These are phyloP conservation scores for Callionymus lyra DNA, from an alignment of 2,113 vertebrate genomes.

Conservation along the genomic window DNA sequence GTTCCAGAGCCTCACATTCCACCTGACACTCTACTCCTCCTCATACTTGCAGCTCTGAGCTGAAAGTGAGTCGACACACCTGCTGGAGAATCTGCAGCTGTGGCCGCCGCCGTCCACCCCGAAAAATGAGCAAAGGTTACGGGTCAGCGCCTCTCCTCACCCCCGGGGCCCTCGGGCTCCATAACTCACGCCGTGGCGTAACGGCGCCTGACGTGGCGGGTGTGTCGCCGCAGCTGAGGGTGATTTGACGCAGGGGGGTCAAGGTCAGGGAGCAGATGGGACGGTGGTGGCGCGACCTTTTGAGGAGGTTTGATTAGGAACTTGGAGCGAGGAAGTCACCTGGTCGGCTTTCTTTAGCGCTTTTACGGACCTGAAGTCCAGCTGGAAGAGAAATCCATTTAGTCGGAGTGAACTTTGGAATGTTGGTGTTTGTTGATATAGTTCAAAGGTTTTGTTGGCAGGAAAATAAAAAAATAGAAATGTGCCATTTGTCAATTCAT, in stretches of 20 bases:
- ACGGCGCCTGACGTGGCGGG: conserved; percentile 28
- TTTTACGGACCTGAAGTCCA: no score
- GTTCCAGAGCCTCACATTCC: conserved; percentile 8
- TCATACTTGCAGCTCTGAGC: conserved; percentile 33
- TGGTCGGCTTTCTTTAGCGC: no score
- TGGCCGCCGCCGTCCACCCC: conserved; percentile 39
- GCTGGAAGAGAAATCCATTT: no score
- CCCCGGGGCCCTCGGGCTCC: background rate
- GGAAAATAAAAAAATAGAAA: no score
- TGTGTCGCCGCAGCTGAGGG: conserved; percentile 48
- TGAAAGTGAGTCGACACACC: conserved; percentile 60
- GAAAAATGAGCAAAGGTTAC: conserved; percentile 51
- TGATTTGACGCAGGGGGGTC: conserved; percentile 47
- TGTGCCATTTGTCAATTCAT: no score
- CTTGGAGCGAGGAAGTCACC: no score
- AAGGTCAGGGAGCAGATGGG: conserved; percentile 61
- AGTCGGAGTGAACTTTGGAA: no score
- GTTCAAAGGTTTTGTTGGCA: no score
- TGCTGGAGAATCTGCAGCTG: conserved; percentile 62
- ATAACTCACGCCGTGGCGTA: conserved; percentile 21
- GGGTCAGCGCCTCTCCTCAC: conserved; percentile 41
- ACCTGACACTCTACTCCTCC: conserved; percentile 2
- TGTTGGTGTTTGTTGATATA: no score
- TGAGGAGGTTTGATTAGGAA: conserved; percentile 26
- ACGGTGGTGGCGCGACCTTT: conserved; percentile 24